phyloP scores from a whole-genome alignment of 2,113 vertebrate species.

The Gasterosteus nipponicus region DNA sequence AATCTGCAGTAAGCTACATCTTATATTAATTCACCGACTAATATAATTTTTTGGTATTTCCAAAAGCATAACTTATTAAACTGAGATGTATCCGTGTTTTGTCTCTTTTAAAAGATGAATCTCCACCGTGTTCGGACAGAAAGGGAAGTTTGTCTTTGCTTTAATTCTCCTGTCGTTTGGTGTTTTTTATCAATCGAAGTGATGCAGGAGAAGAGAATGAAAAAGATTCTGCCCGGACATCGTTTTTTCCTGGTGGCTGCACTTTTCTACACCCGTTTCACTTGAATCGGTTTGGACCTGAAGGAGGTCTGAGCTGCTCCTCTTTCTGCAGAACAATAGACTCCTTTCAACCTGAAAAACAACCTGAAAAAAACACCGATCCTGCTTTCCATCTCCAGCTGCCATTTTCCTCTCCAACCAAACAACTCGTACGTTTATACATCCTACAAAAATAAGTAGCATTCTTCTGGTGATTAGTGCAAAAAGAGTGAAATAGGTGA shows the following conservation, averaged over 20 bases:
- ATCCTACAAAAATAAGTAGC: conserved; percentile 26
- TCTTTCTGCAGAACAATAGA: neutral
- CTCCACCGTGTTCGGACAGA: neutral
- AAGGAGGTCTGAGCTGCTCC: conserved; percentile 1
- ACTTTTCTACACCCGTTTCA: neutral
- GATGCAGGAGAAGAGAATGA: neutral
- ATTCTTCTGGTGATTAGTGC: neutral
- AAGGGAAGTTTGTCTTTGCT: neutral
- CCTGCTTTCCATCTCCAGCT: conserved; percentile 7
- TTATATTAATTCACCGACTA: neutral
- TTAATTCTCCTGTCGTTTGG: too few species aligned
- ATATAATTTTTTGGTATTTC: neutral
- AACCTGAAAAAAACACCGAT: neutral
- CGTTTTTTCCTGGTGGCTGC: conserved; percentile 23
- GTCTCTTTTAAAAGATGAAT: neutral
- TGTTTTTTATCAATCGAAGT: too few species aligned
- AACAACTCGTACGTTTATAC: neutral
- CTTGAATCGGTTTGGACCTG: neutral
- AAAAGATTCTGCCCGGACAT: conserved; percentile 3
- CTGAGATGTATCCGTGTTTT: neutral
- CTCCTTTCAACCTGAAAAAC: neutral
- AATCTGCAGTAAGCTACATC: neutral
- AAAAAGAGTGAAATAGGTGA: neutral
- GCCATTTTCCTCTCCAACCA: conserved; percentile 1
- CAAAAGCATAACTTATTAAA: neutral